Base-by-base conservation (phyloP, 2,888 invertebrate genomes). In the Melinaea menophilus region DNA sequence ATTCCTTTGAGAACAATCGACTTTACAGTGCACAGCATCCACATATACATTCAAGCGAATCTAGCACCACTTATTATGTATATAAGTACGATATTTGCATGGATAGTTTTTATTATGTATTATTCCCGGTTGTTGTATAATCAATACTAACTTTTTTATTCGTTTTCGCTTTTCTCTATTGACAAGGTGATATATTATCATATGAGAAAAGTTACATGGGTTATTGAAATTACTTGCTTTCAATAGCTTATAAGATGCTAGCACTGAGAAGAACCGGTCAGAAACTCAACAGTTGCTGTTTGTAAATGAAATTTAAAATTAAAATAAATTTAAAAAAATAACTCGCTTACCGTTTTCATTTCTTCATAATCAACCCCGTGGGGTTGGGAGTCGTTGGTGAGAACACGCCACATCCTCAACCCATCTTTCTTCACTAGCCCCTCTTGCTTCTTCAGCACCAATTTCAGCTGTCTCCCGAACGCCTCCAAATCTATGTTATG, bases 361-460 rank as follows among this genome's bases (percentile, higher is more conserved):
- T 96, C 95, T 72, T 95, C 93, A 80, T 96, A 95, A 74, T 95
- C 94, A 54, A 96, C 93, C 31, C 95, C 95, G 76, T 95, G 94
- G 62, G 95, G 95, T 71, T 94, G 93, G 63, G 95, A 94, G 56
- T 94, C 93, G 78, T 96, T 96, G 59, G 94, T 94, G 75, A 95
- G 92, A 68, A 95, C 96, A 66, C 93, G 93, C 94, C 95, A 97
- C 92, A 97, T 93, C 80, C 95, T 95, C 80, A 97, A 83, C 63
- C 95, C 94, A 59, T 94, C 93, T 75, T 94, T 93, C 79, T 93
- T 94, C 79, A 96, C 92, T 67, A 97, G 90, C n/a, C 95, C 95
- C 69, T 94, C 93, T 60, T 95, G 96, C 67, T 93, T 94, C 79
- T 92, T 94, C 76, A 97, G 84, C 73, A 93, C 94, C 76, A 97